phyloP scores from a whole-genome alignment of 1,140 invertebrate genomes.

The Samia ricini region DNA sequence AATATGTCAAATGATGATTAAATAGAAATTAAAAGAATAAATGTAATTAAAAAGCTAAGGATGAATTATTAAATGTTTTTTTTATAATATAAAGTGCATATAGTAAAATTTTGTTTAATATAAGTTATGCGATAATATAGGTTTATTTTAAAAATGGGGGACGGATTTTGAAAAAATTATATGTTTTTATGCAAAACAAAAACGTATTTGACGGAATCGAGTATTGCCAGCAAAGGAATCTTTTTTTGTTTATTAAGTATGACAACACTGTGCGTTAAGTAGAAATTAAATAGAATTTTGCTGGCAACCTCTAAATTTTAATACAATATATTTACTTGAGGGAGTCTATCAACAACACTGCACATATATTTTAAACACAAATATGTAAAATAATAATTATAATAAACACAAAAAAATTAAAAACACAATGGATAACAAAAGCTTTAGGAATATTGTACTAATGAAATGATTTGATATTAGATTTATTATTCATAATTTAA shows the following conservation, averaged over 20 bases:
- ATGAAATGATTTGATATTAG: not conserved
- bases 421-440: constrained; percentile 28
- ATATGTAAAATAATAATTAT: constrained; percentile 11
- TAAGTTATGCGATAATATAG: constrained; percentile 43
- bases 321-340: not conserved
- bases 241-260: not conserved
- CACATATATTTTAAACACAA: constrained; percentile 12
- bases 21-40: not conserved
- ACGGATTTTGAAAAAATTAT: not conserved
- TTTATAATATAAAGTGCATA: not conserved
- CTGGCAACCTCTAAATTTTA: constrained; percentile 2
- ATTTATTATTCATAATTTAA: no score
- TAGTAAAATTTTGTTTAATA: constrained; percentile 52
- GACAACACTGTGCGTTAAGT: not conserved
- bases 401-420: constrained; percentile 24
- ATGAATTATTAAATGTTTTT: not conserved
- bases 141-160: not conserved
- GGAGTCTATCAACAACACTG: constrained; percentile 11
- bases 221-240: constrained; percentile 9
- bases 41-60: no score
- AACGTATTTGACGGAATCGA: not conserved
- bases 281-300: not conserved
- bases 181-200: not conserved
- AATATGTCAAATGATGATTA: not conserved
- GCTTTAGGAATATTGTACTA: constrained; percentile 31